Percentiles rank a stretch among this genome's conserved stretches.
Conservation (phyloP, 2,113 vertebrate species). For the Spheniscus mendiculus region DNA sequence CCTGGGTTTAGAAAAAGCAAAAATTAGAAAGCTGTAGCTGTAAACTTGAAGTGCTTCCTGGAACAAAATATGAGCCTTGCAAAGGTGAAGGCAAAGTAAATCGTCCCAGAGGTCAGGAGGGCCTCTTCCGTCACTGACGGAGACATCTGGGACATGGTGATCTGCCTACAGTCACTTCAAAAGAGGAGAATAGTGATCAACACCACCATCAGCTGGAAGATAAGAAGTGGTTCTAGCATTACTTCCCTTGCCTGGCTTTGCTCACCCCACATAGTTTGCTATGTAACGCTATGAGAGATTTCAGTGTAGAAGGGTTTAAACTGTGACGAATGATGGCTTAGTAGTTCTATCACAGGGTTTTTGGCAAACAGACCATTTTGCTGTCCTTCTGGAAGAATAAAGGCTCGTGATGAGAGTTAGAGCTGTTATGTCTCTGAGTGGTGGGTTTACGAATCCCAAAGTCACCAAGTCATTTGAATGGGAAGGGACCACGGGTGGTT, state of each 20-base stretch:
- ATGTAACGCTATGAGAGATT: neutral
- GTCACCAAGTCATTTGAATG: neutral
- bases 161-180: neutral
- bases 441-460: neutral
- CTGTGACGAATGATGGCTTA: neutral
- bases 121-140: neutral
- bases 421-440: neutral
- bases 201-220: neutral
- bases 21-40: neutral
- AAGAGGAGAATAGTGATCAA: neutral
- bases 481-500: neutral
- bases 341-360: neutral
- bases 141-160: neutral
- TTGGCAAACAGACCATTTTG: neutral
- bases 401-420: neutral
- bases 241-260: neutral
- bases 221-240: neutral
- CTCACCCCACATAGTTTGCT: neutral
- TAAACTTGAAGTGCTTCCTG: neutral
- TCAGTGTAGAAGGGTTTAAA: neutral
- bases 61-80: neutral
- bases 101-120: neutral
- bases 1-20: neutral
- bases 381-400: neutral
- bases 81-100: neutral